Evolutionary conservation across 92 coral and sea anemone genomes (phyloP).

Genomic region (Phymanthus crucifer): DNA sequence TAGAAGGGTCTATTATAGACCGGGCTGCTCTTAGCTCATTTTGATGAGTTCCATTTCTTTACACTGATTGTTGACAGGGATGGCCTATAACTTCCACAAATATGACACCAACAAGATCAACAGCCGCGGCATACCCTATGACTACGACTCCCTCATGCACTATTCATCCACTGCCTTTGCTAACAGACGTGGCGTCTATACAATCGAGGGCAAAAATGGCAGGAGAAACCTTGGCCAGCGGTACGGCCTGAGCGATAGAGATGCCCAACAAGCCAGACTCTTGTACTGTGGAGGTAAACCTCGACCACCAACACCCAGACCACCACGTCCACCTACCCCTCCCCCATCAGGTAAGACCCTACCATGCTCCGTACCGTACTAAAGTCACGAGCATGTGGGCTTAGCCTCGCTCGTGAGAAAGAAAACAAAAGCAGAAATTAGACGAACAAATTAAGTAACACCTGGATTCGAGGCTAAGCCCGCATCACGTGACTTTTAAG

Average conservation of each 20-base stretch:
- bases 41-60: neutral
- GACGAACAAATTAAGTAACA: too few species aligned
- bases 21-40: neutral
- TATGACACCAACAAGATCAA: slow-evolving; percentile 61
- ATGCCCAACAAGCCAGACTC: slow-evolving; percentile 69
- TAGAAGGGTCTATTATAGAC: too few species aligned
- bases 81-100: slow-evolving; percentile 77
- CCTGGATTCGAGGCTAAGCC: too few species aligned
- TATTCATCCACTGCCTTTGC: slow-evolving; percentile 80
- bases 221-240: slow-evolving; percentile 85
- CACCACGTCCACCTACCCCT: slow-evolving; percentile 56
- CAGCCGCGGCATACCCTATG: slow-evolving; percentile 72
- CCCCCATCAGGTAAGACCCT: slow-evolving; percentile 40
- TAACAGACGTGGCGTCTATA: slow-evolving; percentile 53
- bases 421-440: too few species aligned
- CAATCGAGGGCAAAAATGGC: slow-evolving; percentile 67
- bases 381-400: too few species aligned
- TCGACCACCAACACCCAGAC: slow-evolving; percentile 51
- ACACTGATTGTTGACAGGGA: slow-evolving; percentile 33
- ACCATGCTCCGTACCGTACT: neutral
- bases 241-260: slow-evolving; percentile 76
- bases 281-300: slow-evolving; percentile 69
- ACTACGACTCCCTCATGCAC: slow-evolving; percentile 77
- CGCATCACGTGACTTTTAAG: too few species aligned
- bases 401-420: too few species aligned